Percentiles rank a stretch among this genome's conserved stretches.
These are phyloP conservation scores for Pteropus alecto DNA, from an alignment of 2,113 vertebrate genomes.

Conservation along the genomic window DNA sequence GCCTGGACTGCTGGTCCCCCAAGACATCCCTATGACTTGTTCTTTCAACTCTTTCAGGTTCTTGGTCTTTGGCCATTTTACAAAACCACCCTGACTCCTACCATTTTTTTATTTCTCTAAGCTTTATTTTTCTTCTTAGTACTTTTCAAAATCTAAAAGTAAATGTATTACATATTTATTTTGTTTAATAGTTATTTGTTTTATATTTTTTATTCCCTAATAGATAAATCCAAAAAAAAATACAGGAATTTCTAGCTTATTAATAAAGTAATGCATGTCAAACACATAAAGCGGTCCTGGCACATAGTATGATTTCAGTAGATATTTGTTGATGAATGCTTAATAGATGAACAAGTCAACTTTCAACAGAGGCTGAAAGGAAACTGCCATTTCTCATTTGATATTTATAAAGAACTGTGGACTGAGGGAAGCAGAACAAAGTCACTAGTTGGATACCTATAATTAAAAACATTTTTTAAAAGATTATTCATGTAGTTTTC, in stretches of 20 bases:
- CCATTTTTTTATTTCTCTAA: neutral
- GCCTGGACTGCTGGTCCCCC: accelerated
- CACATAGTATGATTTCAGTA: neutral
- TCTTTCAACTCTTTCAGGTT: neutral
- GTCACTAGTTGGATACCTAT: neutral
- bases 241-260: neutral
- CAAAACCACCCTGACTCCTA: neutral
- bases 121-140: neutral
- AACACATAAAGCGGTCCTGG: neutral
- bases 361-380: neutral
- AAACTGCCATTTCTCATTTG: neutral
- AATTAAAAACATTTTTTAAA: neutral
- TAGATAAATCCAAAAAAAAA: neutral
- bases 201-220: neutral
- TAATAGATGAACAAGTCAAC: neutral
- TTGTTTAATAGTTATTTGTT: neutral
- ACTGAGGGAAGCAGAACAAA: neutral
- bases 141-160: neutral
- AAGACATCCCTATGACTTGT: accelerated
- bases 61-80: neutral
- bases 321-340: neutral
- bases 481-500: neutral
- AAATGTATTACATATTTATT: neutral
- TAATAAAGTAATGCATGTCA: neutral
- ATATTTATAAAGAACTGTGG: neutral